Conservation (phyloP, 2,888 invertebrate genomes). For the Tachina fera region DNA sequence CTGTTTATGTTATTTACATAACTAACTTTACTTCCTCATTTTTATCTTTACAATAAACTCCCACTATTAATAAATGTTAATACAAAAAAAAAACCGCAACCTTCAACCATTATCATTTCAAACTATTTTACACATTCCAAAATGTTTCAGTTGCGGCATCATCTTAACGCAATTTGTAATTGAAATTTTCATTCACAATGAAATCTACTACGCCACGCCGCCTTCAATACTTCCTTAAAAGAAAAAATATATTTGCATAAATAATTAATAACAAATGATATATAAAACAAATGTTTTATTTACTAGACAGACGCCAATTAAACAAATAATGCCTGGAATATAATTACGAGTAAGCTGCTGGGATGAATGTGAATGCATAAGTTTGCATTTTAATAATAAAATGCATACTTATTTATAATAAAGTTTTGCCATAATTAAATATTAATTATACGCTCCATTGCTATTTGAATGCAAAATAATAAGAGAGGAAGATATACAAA, state of each 20-base stretch:
- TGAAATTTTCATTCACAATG: conserved; percentile 13
- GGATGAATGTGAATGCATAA: not conserved
- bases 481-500: not conserved
- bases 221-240: conserved; percentile 57
- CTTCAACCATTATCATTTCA: not conserved
- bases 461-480: conserved; percentile 13
- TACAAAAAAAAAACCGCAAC: not conserved
- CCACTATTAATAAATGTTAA: conserved; percentile 2
- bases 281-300: conserved; percentile 26
- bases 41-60: not conserved
- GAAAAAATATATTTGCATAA: conserved; percentile 9
- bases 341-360: not conserved
- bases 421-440: conserved; percentile 60
- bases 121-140: not conserved
- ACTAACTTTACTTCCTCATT: not conserved
- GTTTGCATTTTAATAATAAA: conserved; percentile 22
- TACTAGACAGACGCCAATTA: conserved; percentile 11
- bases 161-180: not conserved
- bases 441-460: conserved; percentile 70
- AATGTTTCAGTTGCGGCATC: not conserved
- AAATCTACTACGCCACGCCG: conserved; percentile 14
- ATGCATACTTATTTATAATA: conserved; percentile 57
- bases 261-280: conserved; percentile 1
- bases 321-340: conserved; percentile 30
- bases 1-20: not conserved